Evolutionary conservation across 1,140 invertebrate species (phyloP), one percentile per base, ranked within the genome.

Genomic region (Drosophila azteca): DNA sequence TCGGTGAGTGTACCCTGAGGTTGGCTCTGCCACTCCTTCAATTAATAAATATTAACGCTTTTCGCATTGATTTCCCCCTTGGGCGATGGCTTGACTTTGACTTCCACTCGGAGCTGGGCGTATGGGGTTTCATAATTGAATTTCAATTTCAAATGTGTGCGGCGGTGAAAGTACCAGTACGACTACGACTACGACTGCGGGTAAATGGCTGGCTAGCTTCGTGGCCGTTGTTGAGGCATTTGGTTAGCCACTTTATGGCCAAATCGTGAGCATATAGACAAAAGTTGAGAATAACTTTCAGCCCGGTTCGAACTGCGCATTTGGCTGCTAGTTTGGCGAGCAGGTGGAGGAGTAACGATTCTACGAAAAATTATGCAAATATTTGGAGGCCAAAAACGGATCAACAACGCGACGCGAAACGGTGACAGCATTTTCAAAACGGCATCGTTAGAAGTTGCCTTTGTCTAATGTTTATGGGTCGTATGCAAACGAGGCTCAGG

Each of bases 21-120:
- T 13, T 39, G 13, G 35, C 35, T 39, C 5, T 39, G 31, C 11
- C 26, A 35, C 29, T 15, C 44, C 35, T 55, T 74, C 78, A 85
- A 82, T 85, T 87, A 85, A 87, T 85, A 75, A 85, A 87, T 79
- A 85, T 87, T 81, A 82, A 87, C 73, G 51, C 78, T 75, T 80
- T 79, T 70, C 70, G 58, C 77, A 81, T 63, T 64, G 77, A 84
- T 84, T 87, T 61, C 59, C 64, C 77, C 73, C 49, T 24, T 61
- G 6, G 31, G 68, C 73, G 48, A 66, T 74, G 51, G 31, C 48
- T 71, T 48, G 51, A 24, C 48, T 71, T 48, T 53, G 59, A 62
- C 73, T 77, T 35, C 53, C 62, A 49, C 67, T 69, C 60, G 52
- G 74, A 77, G 60, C 60, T 64, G 71, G 75, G 79, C 75, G 80